Conservation (phyloP, 2,888 invertebrate species). For the Polietes domitor region DNA sequence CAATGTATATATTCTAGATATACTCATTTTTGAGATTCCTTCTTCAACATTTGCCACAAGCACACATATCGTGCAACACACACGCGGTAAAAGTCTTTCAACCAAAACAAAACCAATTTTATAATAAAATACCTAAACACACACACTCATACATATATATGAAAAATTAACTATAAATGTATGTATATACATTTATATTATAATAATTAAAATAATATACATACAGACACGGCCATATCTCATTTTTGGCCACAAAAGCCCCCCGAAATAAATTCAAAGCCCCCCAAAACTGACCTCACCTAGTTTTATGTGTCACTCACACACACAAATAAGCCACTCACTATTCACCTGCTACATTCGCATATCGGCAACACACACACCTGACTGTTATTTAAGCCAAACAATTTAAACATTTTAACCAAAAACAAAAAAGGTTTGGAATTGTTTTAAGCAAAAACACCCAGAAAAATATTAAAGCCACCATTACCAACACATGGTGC, state of each 20-base stretch:
- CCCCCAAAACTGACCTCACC: conserved; percentile 58
- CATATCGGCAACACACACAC: not conserved
- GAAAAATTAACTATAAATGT: not conserved
- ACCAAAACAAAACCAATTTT: too few relatives aligned
- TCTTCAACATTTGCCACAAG: too few relatives aligned
- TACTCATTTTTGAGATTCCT: too few relatives aligned
- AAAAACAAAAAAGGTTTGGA: not conserved
- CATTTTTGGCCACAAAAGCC: not conserved
- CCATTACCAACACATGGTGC: not conserved
- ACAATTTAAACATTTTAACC: not conserved
- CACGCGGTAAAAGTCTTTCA: too few relatives aligned
- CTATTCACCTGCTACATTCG: not conserved
- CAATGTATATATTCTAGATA: too few relatives aligned
- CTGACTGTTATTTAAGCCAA: not conserved
- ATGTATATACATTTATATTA: not conserved
- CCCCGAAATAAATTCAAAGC: conserved; percentile 23
- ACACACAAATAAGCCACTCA: not conserved
- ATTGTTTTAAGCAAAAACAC: not conserved
- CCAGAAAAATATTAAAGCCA: not conserved
- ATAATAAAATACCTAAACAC: not conserved
- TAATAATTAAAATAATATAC: not conserved
- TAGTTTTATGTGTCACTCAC: conserved; percentile 7
- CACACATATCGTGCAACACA: too few relatives aligned
- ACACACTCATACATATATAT: not conserved
- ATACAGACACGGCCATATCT: not conserved